Evolutionary conservation across 2,888 invertebrate genomes (phyloP).

Genomic region (Apotomis betuletana): DNA sequence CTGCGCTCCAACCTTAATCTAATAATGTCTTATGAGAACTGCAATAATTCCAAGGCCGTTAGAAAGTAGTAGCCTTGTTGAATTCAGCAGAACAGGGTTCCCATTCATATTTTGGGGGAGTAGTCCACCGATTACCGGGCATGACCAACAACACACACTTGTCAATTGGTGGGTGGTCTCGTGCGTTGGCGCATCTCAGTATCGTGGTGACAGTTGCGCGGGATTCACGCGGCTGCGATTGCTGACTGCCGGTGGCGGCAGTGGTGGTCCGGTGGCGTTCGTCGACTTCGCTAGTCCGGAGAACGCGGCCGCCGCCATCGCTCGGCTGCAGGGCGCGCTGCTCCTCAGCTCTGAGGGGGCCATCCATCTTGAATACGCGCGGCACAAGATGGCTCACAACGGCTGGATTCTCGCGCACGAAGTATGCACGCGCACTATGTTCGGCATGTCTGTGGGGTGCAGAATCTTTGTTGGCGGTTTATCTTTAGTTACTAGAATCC

Average conservation of each 20-base stretch:
- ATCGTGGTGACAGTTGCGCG: conserved; percentile 94
- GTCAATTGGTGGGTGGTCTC: conserved; percentile 67
- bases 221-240: conserved; percentile 99
- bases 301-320: conserved; percentile 96
- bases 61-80: neutral
- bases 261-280: conserved; percentile 95
- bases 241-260: conserved; percentile 86
- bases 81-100: neutral
- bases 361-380: conserved; percentile 99
- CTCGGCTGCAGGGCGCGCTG: conserved; percentile 97
- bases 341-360: conserved; percentile 98
- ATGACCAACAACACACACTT: conserved; percentile 52
- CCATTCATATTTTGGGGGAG: neutral
- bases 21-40: no score
- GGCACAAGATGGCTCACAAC: conserved; percentile 97
- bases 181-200: conserved; percentile 71
- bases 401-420: conserved; percentile 83
- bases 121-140: conserved; percentile 47
- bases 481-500: neutral
- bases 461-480: conserved; percentile 31
- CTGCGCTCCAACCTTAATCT: no score
- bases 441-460: conserved; percentile 42
- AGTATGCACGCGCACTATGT: conserved; percentile 78
- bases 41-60: no score
- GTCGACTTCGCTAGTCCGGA: conserved; percentile 97